Percentiles rank a stretch among this genome's conserved stretches.
Conservation (phyloP, 2,888 invertebrate species). For the Melinaea menophilus region DNA sequence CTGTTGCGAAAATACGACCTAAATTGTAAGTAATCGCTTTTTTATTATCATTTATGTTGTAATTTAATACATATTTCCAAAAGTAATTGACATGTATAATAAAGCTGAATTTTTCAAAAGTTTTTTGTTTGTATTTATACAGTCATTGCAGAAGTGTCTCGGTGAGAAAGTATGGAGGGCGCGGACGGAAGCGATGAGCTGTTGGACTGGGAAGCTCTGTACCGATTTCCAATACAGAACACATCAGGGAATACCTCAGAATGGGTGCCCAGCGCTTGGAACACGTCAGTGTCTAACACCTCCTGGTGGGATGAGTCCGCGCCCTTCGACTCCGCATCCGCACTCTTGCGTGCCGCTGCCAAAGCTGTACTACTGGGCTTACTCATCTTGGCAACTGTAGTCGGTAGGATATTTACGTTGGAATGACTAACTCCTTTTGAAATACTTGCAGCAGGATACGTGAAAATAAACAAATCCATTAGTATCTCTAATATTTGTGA, state of each 20-base stretch:
- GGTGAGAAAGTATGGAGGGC: constrained; percentile 74
- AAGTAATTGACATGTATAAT: background rate
- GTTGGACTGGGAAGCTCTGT: constrained; percentile 68
- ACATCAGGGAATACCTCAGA: constrained; percentile 59
- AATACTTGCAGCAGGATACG: constrained; percentile 10
- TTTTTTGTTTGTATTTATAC: constrained; percentile 6
- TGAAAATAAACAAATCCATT: constrained; percentile 18
- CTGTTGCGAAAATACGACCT: constrained; percentile 52
- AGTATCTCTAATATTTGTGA: constrained; percentile 16
- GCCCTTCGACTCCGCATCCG: constrained; percentile 72
- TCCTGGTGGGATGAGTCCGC: constrained; percentile 66
- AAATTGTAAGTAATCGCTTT: constrained; percentile 42
- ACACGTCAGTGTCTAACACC: constrained; percentile 56
- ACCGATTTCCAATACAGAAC: constrained; percentile 57
- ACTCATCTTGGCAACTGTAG: constrained; percentile 80
- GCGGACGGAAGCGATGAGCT: constrained; percentile 64
- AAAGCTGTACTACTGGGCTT: constrained; percentile 79
- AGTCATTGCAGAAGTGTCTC: constrained; percentile 56
- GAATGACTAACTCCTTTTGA: constrained; percentile 14
- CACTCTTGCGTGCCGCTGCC: constrained; percentile 79
- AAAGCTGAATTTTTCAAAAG: background rate
- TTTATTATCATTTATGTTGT: too few species aligned
- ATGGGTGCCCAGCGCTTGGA: constrained; percentile 57
- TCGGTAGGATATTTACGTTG: constrained; percentile 64
- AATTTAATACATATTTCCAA: too few species aligned